These are phyloP conservation scores for Hylia prasina DNA, from an alignment of 2,113 vertebrate genomes.

Conservation along the genomic window DNA sequence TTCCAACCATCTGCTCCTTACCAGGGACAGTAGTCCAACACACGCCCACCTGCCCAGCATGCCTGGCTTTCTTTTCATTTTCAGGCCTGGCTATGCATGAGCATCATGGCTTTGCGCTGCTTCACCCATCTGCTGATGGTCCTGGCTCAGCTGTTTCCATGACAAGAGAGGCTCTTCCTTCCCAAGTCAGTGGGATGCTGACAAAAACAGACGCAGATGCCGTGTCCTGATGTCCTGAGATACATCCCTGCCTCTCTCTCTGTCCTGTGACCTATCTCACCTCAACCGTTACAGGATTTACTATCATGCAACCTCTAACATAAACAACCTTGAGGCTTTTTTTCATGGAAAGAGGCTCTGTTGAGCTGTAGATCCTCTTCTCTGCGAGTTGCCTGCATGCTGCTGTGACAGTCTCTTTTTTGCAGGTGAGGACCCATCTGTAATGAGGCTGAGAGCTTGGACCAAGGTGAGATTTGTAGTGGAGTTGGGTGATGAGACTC, in stretches of 20 bases:
- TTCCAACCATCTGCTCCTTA: background rate
- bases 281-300: background rate
- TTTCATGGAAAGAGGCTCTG: background rate
- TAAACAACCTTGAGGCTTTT: background rate
- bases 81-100: background rate
- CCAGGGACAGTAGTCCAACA: background rate
- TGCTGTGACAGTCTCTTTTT: background rate
- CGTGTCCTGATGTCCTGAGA: background rate
- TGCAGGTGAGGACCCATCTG: background rate
- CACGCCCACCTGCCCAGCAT: background rate
- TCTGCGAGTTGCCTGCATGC: rapidly evolving
- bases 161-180: background rate
- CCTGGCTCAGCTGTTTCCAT: background rate
- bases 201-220: background rate
- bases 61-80: background rate
- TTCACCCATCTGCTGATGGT: background rate
- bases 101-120: rapidly evolving
- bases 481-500: background rate
- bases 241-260: background rate
- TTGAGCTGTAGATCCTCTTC: background rate
- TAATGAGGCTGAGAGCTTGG: background rate
- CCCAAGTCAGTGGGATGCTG: rapidly evolving
- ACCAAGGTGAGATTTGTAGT: background rate
- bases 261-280: background rate
- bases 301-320: background rate